Conservation (phyloP, 2,113 vertebrate genomes). For the Microcebus murinus region DNA sequence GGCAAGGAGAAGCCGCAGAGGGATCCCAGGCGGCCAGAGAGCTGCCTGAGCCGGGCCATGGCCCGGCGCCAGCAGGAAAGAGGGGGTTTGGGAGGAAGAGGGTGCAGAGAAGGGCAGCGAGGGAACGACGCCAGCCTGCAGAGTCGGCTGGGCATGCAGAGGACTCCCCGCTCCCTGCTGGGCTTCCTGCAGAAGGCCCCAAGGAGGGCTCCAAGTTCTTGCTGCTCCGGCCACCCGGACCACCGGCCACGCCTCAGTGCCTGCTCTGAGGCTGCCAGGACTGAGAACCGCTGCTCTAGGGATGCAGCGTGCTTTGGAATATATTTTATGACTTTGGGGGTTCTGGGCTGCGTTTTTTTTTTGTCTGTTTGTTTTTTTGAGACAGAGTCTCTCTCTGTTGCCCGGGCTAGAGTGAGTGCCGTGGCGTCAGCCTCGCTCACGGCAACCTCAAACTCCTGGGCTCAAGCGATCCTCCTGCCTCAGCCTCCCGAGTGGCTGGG, state of each 20-base stretch:
- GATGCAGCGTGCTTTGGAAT: neutral
- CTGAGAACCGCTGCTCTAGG: neutral
- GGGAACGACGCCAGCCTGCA: rapidly evolving
- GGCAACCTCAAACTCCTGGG: no score
- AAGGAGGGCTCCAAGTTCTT: neutral
- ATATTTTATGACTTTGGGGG: neutral
- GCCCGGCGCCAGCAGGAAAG: neutral
- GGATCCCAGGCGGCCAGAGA: neutral
- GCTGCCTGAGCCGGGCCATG: rapidly evolving
- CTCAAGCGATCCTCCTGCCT: no score
- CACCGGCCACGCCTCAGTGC: rapidly evolving
- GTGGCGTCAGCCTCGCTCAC: no score
- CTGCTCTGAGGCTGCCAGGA: neutral
- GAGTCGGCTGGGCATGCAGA: neutral
- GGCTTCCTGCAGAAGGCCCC: no score
- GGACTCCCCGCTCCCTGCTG: no score
- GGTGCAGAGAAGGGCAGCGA: neutral
- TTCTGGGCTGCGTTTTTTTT: no score
- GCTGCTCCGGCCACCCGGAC: neutral
- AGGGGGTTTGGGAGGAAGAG: no score
- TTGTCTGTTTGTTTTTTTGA: no score
- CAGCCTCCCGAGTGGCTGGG: no score
- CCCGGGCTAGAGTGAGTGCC: no score
- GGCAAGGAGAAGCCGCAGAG: neutral
- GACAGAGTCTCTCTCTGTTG: no score